A percentile compares a stretch with the other conserved stretches of the same genome.
Conservation (phyloP, 2,888 invertebrate genomes). For the Sarcophaga variegata region DNA sequence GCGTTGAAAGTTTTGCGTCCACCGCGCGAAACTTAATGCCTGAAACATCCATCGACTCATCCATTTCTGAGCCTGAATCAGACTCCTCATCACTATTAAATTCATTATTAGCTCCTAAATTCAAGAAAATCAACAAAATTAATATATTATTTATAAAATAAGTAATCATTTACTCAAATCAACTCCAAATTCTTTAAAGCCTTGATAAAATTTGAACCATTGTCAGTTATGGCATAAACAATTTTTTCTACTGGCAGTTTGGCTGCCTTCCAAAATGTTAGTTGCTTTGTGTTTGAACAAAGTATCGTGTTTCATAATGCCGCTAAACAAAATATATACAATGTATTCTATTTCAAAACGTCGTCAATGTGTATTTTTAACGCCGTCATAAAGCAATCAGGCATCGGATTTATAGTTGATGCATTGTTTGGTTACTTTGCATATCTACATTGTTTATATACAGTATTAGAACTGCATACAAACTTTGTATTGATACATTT, state of each 20-base stretch:
- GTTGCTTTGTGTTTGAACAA: no score
- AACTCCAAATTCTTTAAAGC: slow-evolving; percentile 49
- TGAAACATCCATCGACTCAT: background rate
- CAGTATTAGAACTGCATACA: no score
- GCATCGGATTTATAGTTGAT: no score
- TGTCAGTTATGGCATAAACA: slow-evolving; percentile 40
- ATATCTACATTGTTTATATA: no score
- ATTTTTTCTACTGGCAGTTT: slow-evolving; percentile 36
- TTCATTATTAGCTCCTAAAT: slow-evolving; percentile 28
- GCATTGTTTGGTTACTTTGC: no score
- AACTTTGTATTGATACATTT: slow-evolving; percentile 13
- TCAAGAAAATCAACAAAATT: slow-evolving; percentile 30
- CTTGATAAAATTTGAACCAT: slow-evolving; percentile 48
- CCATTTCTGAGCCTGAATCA: slow-evolving; percentile 44
- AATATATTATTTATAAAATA: background rate
- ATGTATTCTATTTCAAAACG: no score
- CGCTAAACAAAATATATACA: no score
- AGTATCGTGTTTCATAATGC: no score
- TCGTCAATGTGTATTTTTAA: no score
- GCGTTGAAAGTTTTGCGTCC: slow-evolving; percentile 27
- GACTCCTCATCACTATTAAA: slow-evolving; percentile 41
- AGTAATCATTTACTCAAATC: slow-evolving; percentile 22
- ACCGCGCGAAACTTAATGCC: slow-evolving; percentile 24
- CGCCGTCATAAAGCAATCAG: no score
- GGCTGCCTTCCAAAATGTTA: no score